Base-by-base conservation (phyloP, 2,797 vertebrate species). In the Sebastes steindachneri region DNA sequence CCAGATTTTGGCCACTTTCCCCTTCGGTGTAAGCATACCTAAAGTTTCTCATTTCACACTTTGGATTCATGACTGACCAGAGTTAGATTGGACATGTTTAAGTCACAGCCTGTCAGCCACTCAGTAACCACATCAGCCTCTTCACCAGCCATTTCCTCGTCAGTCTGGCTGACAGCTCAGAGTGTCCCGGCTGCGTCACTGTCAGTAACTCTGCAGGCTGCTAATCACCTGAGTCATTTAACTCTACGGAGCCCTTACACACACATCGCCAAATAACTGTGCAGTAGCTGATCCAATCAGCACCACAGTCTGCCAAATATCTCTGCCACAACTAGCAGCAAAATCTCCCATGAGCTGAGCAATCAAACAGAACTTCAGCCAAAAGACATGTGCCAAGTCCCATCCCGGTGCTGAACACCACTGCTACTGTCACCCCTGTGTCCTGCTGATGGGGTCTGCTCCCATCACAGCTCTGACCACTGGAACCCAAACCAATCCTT, bases 121-220 rank as follows among this genome's bases (percentile, higher is more conserved):
- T 77, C 53, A 53, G 33, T 48, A 19, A 26, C 31, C 58, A 74
- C 53, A 65, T 85, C 23, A 67, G 19, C 57, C 53, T 73, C 66
- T 72, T 45, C 55, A 73, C 53, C 75, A 68, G 37, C 60, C 70
- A 48, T 70, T 68, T 69, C 70, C 53, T 84, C 75, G 77, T 75
- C 73, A 33, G 64, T 75, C 60, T 72, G 73, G 19, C 76, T 62
- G 72, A 87, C 68, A 59, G 69, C 84, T 79, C 68, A 5, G 74
- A 57, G 53, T 8, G 60, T 75, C 66, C 77, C 88, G 85, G 86
- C 86, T 91, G 91, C 82, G 89, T 35, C 64, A 1, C 76, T 74
- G 75, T 85, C 84, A 87, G 58, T 31, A 69, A 63, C 86, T 82
- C 88, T 88, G 90, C 87, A 76, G 86, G 91, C 90, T 77, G 76